Percentiles rank a stretch among this genome's conserved stretches.
phyloP scores from a whole-genome alignment of 2,888 invertebrate genomes.

The Liposcelis brunnea region DNA sequence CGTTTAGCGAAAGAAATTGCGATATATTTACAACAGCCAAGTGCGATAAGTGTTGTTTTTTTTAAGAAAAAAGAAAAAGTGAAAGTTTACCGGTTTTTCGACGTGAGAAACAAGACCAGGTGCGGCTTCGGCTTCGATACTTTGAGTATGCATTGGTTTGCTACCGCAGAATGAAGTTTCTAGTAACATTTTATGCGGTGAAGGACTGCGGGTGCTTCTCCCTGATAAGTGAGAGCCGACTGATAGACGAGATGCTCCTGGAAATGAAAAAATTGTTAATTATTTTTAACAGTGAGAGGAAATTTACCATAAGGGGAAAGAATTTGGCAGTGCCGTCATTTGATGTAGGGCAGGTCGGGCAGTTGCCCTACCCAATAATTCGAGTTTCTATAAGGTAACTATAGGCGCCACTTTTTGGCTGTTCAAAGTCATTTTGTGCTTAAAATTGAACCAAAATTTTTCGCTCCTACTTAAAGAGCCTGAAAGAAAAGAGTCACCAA shows the following conservation, averaged over 20 bases:
- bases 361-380: no score
- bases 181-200: slow-evolving; percentile 77
- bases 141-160: slow-evolving; percentile 34
- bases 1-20: slow-evolving; percentile 21
- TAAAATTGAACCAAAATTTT: no score
- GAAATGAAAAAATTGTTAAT: slow-evolving; percentile 11
- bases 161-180: slow-evolving; percentile 84
- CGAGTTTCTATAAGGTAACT: no score
- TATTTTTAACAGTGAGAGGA: slow-evolving; percentile 24
- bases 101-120: slow-evolving; percentile 4
- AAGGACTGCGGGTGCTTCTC: slow-evolving; percentile 33
- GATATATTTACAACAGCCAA: no score
- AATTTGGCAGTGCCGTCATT: slow-evolving; percentile 28
- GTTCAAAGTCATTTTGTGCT: no score
- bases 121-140: neutral
- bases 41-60: no score
- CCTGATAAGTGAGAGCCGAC: slow-evolving; percentile 18
- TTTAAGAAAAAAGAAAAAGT: no score
- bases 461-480: no score
- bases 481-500: no score
- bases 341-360: neutral
- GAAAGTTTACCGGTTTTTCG: slow-evolving; percentile 5
- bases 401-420: no score
- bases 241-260: slow-evolving; percentile 19
- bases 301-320: slow-evolving; percentile 36